Percentiles rank a stretch among this genome's conserved stretches.
These are phyloP conservation scores for Catharus bicknelli DNA, from an alignment of 2,113 vertebrate species.

Conservation along the genomic window DNA sequence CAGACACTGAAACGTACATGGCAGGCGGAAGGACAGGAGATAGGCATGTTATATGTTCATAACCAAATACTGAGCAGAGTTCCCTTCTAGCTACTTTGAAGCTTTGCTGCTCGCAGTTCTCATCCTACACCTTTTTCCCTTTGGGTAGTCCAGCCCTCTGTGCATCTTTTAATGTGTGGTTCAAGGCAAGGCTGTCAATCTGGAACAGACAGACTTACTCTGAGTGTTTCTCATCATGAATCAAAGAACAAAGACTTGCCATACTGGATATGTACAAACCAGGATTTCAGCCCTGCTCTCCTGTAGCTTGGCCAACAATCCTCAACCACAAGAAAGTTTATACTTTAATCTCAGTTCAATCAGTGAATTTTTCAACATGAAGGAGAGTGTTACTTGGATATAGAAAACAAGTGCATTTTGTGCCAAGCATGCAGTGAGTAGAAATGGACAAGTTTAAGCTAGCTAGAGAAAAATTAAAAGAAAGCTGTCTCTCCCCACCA, in stretches of 20 bases:
- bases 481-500: neutral
- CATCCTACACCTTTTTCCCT: neutral
- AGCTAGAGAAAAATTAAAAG: slow-evolving; percentile 14
- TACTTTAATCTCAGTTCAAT: slow-evolving; percentile 49
- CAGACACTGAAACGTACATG: neutral
- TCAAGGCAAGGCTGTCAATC: slow-evolving; percentile 18
- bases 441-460: slow-evolving; percentile 34
- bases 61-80: neutral
- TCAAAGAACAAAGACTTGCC: slow-evolving; percentile 41
- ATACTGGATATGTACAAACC: slow-evolving; percentile 14
- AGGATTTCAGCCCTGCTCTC: slow-evolving; percentile 2
- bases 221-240: neutral
- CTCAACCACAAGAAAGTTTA: slow-evolving; percentile 52
- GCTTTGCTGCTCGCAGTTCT: neutral
- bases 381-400: slow-evolving; percentile 25
- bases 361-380: slow-evolving; percentile 41
- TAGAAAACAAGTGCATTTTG: neutral
- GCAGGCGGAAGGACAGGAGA: neutral
- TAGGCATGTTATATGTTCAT: neutral
- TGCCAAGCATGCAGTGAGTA: slow-evolving; percentile 20
- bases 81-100: neutral
- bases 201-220: neutral
- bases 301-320: slow-evolving; percentile 34
- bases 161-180: neutral
- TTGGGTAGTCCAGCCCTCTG: neutral